Base-by-base conservation (phyloP, 2,797 vertebrate genomes). In the Premnoplex brunnescens region DNA sequence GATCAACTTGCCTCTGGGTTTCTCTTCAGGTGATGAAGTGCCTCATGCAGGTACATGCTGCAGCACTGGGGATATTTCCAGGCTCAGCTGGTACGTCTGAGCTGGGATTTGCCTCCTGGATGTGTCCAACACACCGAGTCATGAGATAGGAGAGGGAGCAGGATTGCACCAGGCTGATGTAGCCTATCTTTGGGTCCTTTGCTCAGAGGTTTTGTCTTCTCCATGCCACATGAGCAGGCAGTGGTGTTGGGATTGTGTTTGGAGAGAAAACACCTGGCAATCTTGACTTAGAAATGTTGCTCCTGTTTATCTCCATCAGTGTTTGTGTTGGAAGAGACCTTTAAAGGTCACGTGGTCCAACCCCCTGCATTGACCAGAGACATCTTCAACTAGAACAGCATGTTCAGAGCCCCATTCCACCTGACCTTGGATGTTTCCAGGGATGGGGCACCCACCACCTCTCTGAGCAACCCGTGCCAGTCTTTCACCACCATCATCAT, bases 331-430 rank as follows among this genome's bases (percentile, higher is more conserved):
- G 37, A 72, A 52, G 12, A 27, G 24, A 23, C 18, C 10, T 75
- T 55, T 72, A 32, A 68, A 88, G 18, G 12, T 8, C 41, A 5
- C 14, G 41, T 26, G 4, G 10, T 64, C 67, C 49, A 72, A 21
- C 2, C 2, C 5, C 1, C 20, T 68, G 15, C 37, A 0, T 0
- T 1, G 1, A 18, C 12, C 22, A 64, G 32, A 58, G 32, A 12
- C 24, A 22, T 39, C 14, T 78, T 43, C 66, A 23, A 18, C 12
- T 4, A 12, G 2, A 44, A 13, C 20, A 72, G 14, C 10, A 26
- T 75, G 26, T 39, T 63, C 49, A 64, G 3, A 87, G 18, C 26
- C 20, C 43, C 0, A 0, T 46, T 36, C 19, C 23, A 28, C 36
- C 6, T 69, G 34, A 8, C 27, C 18, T 5, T 28, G 32, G 24